Conservation (phyloP, 2,113 vertebrate species). For the Enhydra lutris region DNA sequence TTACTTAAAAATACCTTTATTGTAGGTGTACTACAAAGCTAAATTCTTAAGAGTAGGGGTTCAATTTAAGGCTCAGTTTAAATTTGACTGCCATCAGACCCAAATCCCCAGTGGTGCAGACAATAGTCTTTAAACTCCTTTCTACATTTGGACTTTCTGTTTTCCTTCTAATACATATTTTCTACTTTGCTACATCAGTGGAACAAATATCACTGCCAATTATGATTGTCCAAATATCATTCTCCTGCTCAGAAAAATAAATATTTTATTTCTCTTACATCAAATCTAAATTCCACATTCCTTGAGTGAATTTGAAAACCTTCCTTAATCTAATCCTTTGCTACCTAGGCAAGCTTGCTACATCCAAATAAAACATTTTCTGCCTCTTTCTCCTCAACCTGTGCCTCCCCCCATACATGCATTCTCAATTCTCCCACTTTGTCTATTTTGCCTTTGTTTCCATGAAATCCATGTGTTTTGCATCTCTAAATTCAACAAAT, state of each 20-base stretch:
- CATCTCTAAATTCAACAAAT: background rate
- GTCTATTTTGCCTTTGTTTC: background rate
- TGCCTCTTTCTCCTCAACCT: background rate
- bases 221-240: background rate
- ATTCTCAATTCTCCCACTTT: background rate
- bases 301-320: background rate
- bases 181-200: background rate
- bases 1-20: background rate
- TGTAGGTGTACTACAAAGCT: background rate
- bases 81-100: background rate
- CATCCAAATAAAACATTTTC: background rate
- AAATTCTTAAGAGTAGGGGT: background rate
- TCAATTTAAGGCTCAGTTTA: background rate
- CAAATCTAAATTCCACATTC: background rate
- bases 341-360: background rate
- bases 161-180: background rate
- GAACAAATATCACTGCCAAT: background rate
- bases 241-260: background rate
- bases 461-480: background rate
- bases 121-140: background rate
- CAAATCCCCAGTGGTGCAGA: background rate
- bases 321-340: background rate
- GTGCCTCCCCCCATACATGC: background rate
- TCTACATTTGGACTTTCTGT: background rate
- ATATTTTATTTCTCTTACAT: background rate